phyloP scores from a whole-genome alignment of 2,888 invertebrate genomes.

The Pediacus dermestoides region DNA sequence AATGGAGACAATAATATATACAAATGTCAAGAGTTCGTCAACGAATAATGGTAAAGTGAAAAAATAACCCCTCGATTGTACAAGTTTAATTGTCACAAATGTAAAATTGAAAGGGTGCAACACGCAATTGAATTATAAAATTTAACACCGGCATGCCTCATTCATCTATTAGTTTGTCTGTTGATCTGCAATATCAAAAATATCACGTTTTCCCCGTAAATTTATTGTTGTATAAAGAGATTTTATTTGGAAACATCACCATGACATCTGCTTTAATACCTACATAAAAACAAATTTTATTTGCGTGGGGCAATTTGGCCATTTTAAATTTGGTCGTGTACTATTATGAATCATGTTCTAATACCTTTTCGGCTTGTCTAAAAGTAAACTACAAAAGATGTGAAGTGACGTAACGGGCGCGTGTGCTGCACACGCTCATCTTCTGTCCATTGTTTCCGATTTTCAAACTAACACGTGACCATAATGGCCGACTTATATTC shows the following conservation, averaged over 20 bases:
- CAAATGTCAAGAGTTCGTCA: constrained; percentile 38
- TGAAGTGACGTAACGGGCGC: constrained; percentile 41
- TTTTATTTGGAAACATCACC: too few species aligned
- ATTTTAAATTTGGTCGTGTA: too few species aligned
- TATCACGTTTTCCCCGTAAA: too few species aligned
- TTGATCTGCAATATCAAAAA: too few species aligned
- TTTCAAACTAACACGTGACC: constrained; percentile 41
- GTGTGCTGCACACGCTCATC: constrained; percentile 39
- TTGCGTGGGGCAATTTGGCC: too few species aligned
- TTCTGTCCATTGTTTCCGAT: constrained; percentile 42
- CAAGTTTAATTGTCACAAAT: constrained; percentile 27
- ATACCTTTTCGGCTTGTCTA: constrained; percentile 40
- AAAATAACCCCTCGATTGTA: constrained; percentile 29
- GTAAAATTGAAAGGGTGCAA: too few species aligned
- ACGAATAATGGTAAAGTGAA: constrained; percentile 30
- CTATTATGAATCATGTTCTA: constrained; percentile 37
- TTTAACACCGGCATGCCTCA: too few species aligned
- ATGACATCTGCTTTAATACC: too few species aligned
- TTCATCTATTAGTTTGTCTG: too few species aligned
- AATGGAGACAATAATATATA: constrained; percentile 34
- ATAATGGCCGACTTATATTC: constrained; percentile 37
- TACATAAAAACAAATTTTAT: too few species aligned
- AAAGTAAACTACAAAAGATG: constrained; percentile 34
- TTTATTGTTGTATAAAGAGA: too few species aligned
- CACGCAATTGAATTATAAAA: too few species aligned